These are phyloP conservation scores for Stigmatopora nigra DNA, from an alignment of 2,113 vertebrate genomes.

Conservation along the genomic window DNA sequence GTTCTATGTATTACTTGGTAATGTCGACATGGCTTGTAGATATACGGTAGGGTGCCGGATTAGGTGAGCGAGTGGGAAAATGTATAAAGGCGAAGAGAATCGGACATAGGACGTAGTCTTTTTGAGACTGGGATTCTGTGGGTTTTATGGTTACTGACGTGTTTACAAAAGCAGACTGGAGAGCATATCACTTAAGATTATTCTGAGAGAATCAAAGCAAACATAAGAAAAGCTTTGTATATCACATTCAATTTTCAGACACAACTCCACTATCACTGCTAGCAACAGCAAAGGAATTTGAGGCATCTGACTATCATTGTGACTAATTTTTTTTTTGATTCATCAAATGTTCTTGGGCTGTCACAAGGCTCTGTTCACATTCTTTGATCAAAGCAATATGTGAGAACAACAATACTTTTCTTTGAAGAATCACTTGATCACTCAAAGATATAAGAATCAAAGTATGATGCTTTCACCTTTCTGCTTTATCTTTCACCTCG, in stretches of 20 bases:
- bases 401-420: not conserved
- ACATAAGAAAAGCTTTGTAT: not conserved
- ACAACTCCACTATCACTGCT: not conserved
- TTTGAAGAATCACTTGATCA: not conserved
- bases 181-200: not conserved
- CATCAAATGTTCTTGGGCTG: not conserved
- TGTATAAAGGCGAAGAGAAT: not conserved
- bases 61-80: not conserved
- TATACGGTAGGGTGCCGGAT: not conserved
- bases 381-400: not conserved
- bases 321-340: not conserved
- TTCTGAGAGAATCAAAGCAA: not conserved
- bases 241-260: not conserved
- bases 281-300: not conserved
- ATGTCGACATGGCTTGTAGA: too few species aligned
- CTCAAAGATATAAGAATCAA: not conserved
- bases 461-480: not conserved
- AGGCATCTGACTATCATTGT: not conserved
- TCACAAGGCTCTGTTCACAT: not conserved
- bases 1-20: not conserved
- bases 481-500: slow-evolving; percentile 1
- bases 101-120: not conserved
- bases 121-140: too few species aligned
- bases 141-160: too few species aligned
- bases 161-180: not conserved